Evolutionary conservation across 2,888 invertebrate species (phyloP).

Genomic region (Cephalotes varians): DNA sequence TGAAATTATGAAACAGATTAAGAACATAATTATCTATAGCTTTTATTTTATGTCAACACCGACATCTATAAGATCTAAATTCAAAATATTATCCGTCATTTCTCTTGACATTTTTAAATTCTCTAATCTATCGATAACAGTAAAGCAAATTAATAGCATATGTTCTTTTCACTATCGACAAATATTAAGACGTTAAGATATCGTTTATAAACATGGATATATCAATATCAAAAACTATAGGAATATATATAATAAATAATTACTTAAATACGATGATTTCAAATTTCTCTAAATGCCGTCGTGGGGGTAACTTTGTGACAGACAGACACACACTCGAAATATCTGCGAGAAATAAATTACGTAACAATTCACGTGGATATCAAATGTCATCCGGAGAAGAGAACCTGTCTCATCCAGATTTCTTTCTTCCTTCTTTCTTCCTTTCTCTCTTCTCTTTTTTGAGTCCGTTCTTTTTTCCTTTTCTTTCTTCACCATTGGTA

Average conservation of each 20-base stretch:
- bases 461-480: not conserved
- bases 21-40: not conserved
- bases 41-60: not conserved
- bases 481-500: not conserved
- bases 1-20: not conserved
- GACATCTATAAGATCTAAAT: not conserved
- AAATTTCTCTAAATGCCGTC: not conserved
- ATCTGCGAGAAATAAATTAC: slow-evolving; percentile 37
- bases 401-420: slow-evolving; percentile 19
- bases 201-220: not conserved
- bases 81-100: not conserved
- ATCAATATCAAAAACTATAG: not conserved
- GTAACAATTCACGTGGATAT: slow-evolving; percentile 48
- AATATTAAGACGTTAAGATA: not conserved
- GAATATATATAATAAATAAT: not conserved
- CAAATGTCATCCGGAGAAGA: slow-evolving; percentile 24
- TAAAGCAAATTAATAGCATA: not conserved
- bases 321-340: not conserved
- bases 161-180: not conserved
- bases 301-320: slow-evolving; percentile 1
- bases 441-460: not conserved
- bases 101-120: not conserved
- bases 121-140: not conserved
- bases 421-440: not conserved
- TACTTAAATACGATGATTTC: not conserved